These are phyloP conservation scores for Labeo calbasu DNA, from an alignment of 2,797 vertebrate species.

Conservation along the genomic window DNA sequence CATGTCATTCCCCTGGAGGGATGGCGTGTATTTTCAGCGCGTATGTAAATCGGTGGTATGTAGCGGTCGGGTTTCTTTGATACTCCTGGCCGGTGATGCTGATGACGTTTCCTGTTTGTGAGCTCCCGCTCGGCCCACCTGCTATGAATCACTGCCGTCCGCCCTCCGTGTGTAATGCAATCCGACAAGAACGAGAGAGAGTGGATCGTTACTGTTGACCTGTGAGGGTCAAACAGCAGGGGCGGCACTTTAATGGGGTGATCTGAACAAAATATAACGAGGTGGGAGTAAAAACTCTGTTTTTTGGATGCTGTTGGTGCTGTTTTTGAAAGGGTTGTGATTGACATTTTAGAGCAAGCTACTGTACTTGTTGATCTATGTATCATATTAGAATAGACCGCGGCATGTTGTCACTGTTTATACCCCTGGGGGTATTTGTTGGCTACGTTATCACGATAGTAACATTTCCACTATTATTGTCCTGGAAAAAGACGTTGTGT, in stretches of 20 bases:
- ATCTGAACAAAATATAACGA: not conserved
- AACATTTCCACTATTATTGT: not conserved
- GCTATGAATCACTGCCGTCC: slow-evolving; percentile 49
- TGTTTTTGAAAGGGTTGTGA: not conserved
- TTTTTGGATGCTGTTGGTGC: not conserved
- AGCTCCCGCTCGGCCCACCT: slow-evolving; percentile 37
- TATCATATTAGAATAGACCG: not conserved
- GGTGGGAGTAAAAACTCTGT: not conserved
- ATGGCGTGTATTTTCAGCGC: slow-evolving; percentile 4
- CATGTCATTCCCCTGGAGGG: not conserved
- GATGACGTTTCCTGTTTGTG: slow-evolving; percentile 44
- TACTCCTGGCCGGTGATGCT: slow-evolving; percentile 43
- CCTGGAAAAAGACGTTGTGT: not conserved
- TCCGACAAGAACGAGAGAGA: slow-evolving; percentile 41
- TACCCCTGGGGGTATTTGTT: not conserved
- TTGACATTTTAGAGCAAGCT: not conserved
- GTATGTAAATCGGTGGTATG: not conserved
- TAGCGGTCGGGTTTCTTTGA: slow-evolving; percentile 33
- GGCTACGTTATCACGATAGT: not conserved
- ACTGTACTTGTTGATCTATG: slow-evolving; percentile 25
- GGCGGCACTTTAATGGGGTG: not conserved
- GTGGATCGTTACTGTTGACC: slow-evolving; percentile 47
- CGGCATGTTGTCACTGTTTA: not conserved
- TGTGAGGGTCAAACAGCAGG: slow-evolving; percentile 46
- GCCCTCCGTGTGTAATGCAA: slow-evolving; percentile 52